phyloP scores from a whole-genome alignment of 2,113 vertebrate genomes.

The Notothenia rossii region DNA sequence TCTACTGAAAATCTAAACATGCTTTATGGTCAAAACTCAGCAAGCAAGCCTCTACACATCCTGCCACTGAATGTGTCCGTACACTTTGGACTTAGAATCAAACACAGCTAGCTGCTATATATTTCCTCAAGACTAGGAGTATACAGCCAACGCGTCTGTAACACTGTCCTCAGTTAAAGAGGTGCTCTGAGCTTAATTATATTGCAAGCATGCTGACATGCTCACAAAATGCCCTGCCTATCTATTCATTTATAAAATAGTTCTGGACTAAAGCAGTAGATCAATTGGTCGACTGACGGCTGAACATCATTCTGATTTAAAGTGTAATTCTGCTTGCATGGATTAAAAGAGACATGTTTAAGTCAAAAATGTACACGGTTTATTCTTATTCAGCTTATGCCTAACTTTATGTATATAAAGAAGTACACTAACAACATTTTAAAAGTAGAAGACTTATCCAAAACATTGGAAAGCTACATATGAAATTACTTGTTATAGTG shows the following conservation, averaged over 20 bases:
- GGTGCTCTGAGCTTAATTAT: neutral
- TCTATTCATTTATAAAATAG: neutral
- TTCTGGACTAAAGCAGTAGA: neutral
- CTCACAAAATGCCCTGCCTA: neutral
- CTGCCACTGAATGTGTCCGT: neutral
- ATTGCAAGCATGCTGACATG: neutral
- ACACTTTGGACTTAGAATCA: no score
- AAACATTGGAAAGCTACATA: constrained; percentile 6
- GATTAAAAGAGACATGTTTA: neutral
- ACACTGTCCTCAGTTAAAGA: neutral
- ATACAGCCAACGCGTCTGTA: neutral
- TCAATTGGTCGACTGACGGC: neutral
- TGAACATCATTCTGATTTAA: neutral
- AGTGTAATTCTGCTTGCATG: neutral
- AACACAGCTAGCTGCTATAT: no score
- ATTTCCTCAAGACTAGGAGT: no score
- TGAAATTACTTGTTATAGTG: constrained; percentile 24
- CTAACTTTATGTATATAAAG: neutral
- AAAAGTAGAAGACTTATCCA: constrained; percentile 8
- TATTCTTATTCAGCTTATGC: no score
- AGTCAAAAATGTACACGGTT: neutral
- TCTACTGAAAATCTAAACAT: neutral
- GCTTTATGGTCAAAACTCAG: neutral
- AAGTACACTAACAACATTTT: constrained; percentile 9
- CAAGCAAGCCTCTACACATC: neutral